Evolutionary conservation across 2,888 invertebrate genomes (phyloP), one percentile per base, ranked within the genome.

Genomic region (Octonoba sinensis): DNA sequence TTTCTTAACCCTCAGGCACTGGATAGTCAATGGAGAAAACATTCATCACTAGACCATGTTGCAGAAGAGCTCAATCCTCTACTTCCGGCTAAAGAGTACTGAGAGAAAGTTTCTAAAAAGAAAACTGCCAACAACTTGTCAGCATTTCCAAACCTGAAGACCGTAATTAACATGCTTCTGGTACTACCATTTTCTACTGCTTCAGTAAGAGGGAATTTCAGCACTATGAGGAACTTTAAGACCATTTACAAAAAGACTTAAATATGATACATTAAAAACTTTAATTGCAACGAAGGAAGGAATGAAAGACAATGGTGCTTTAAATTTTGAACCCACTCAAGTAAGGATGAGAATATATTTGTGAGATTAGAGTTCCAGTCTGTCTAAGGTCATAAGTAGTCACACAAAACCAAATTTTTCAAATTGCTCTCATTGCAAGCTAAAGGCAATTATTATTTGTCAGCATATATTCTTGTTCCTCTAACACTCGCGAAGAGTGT

Each of bases 301-400:
- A n/a, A 15, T 54, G 16, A 54, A 54, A 54, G 54, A 54, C 6
- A 15, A 15, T 54, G 54, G 54, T n/a, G 6, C n/a, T 15, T 6
- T 54, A 16, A 15, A 15, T 16, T 54, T 54, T 16, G 54, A 54
- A 15, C 54, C 54, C 16, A 54, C 6, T 15, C 16, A 54, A 54
- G 18, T n/a, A 16, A 54, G 16, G 54, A 6, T 54, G 8, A 54
- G 18, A 54, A 16, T 18, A n/a, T n/a, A 54, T 15, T 11, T 54
- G 16, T 54, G 54, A 18, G 54, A 54, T 54, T 54, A n/a, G n/a
- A 54, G 54, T 47, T n/a, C n/a, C n/a, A n/a, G n/a, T n/a, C n/a
- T n/a, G n/a, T n/a, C n/a, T n/a, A n/a, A n/a, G n/a, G n/a, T n/a
- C n/a, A n/a, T n/a, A n/a, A n/a, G n/a, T n/a, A n/a, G n/a, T n/a